phyloP scores from a whole-genome alignment of 2,888 invertebrate species.

The Cylloceria caligata region DNA sequence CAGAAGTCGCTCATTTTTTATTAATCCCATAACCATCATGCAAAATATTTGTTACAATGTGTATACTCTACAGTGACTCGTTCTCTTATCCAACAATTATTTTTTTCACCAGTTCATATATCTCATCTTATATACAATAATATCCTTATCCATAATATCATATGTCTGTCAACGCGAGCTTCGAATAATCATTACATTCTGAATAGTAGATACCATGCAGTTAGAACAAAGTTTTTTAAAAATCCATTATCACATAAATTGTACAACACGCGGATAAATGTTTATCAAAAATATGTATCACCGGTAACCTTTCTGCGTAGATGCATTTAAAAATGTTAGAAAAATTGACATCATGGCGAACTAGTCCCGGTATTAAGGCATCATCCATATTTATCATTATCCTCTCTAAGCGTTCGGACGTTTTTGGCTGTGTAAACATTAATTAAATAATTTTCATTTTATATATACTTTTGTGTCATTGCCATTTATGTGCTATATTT shows the following conservation, averaged over 20 bases:
- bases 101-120: conserved; percentile 22
- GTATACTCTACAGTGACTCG: conserved; percentile 10
- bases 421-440: conserved; percentile 8
- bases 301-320: neutral
- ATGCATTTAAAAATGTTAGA: conserved; percentile 28
- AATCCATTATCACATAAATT: neutral
- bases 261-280: conserved; percentile 24
- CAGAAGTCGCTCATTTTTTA: conserved; percentile 34
- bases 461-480: too few relatives aligned
- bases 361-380: conserved; percentile 21
- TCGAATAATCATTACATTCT: conserved; percentile 11
- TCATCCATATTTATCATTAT: neutral
- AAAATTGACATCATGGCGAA: too few relatives aligned
- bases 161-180: conserved; percentile 37
- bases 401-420: neutral
- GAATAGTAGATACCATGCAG: neutral
- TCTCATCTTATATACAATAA: conserved; percentile 48
- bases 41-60: conserved; percentile 33
- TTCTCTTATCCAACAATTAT: conserved; percentile 3
- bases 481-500: too few relatives aligned
- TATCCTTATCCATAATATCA: conserved; percentile 20
- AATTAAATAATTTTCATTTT: conserved; percentile 17
- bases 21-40: conserved; percentile 25
- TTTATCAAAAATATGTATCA: conserved; percentile 57
- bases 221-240: neutral